A percentile compares a stretch with the other conserved stretches of the same genome.
Conservation (phyloP, 2,113 vertebrate genomes). For the Bubo blakistoni region DNA sequence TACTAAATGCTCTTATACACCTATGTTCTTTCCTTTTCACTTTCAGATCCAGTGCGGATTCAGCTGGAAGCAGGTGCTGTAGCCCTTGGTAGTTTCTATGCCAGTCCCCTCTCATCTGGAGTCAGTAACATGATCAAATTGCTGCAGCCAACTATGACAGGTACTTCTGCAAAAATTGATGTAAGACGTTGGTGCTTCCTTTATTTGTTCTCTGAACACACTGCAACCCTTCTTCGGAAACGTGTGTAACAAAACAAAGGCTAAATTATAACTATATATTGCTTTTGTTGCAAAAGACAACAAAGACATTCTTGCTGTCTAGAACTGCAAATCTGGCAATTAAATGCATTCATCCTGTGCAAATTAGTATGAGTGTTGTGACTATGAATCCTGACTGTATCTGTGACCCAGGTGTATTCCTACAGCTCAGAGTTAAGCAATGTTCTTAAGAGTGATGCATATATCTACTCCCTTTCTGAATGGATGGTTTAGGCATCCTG, state of each 20-base stretch:
- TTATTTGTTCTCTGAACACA: background rate
- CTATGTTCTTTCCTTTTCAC: background rate
- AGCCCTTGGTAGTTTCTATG: slow-evolving; percentile 85
- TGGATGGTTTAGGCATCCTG: background rate
- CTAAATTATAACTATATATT: background rate
- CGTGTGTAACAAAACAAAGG: background rate
- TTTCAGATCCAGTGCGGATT: slow-evolving; percentile 75
- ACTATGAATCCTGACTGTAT: background rate
- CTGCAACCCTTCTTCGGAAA: background rate
- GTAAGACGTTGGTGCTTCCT: background rate
- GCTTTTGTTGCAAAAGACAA: background rate
- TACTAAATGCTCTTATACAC: background rate
- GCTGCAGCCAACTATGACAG: slow-evolving; percentile 85
- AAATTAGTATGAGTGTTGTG: background rate
- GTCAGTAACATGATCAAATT: slow-evolving; percentile 85
- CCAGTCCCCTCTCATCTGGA: slow-evolving; percentile 82
- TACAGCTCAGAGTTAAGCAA: background rate
- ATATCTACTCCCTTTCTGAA: background rate
- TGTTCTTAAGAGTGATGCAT: background rate
- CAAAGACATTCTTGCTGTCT: background rate
- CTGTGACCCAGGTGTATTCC: background rate
- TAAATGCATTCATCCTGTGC: background rate
- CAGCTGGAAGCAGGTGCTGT: slow-evolving; percentile 86
- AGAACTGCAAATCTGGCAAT: background rate
- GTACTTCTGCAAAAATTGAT: slow-evolving; percentile 54